Evolutionary conservation across 2,888 invertebrate species (phyloP).

Genomic region (Drosophila vallismaia): DNA sequence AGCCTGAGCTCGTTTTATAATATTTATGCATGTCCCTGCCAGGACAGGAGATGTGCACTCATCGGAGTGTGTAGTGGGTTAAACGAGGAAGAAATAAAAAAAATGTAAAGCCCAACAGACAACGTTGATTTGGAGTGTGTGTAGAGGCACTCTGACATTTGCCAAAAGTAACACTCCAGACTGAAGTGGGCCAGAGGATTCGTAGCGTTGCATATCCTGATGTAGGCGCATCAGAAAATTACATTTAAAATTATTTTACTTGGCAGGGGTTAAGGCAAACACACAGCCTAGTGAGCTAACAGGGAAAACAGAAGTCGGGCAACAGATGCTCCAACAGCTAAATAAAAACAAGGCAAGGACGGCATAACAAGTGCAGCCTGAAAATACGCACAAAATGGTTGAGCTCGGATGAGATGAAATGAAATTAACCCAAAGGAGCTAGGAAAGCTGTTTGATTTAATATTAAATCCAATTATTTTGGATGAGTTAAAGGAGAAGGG

Average conservation of each 20-base stretch:
- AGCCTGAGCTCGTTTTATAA: conserved; percentile 71
- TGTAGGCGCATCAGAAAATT: conserved; percentile 67
- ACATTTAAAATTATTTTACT: conserved; percentile 74
- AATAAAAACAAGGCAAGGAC: conserved; percentile 47
- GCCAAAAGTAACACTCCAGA: conserved; percentile 75
- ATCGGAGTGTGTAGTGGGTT: conserved; percentile 34
- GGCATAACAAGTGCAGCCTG: conserved; percentile 36
- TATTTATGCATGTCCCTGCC: conserved; percentile 72
- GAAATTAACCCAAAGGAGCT: conserved; percentile 48
- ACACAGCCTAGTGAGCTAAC: conserved; percentile 51
- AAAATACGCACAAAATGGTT: conserved; percentile 64
- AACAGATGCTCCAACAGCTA: conserved; percentile 75
- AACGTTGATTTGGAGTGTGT: conserved; percentile 23
- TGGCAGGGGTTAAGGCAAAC: conserved; percentile 57
- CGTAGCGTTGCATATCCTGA: conserved; percentile 55
- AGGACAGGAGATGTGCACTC: conserved; percentile 65
- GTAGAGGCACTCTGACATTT: conserved; percentile 40
- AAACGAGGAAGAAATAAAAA: conserved; percentile 34
- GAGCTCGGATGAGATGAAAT: conserved; percentile 59
- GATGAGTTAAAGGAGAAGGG: background rate
- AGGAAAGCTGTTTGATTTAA: background rate
- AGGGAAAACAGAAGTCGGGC: conserved; percentile 64
- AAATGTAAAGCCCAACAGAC: conserved; percentile 2
- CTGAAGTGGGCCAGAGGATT: conserved; percentile 49
- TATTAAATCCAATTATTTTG: too few species aligned